Evolutionary conservation across 2,888 invertebrate genomes (phyloP).

Genomic region (Diarsia brunnea): DNA sequence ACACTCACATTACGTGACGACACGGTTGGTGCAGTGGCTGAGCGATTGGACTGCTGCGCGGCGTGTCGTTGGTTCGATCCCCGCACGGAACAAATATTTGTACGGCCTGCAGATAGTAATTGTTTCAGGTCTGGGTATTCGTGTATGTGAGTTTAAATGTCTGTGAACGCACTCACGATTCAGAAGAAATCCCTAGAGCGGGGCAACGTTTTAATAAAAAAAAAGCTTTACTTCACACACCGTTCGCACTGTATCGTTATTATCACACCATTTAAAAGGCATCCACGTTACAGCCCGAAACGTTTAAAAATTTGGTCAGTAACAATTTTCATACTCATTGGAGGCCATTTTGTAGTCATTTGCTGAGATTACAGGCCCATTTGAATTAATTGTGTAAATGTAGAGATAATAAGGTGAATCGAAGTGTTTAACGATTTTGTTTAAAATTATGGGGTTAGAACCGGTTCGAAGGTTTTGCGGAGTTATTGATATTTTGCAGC

Average conservation of each 20-base stretch:
- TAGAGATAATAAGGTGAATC: conserved; percentile 54
- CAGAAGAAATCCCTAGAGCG: too few relatives aligned
- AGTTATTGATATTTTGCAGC: not conserved
- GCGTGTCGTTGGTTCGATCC: too few relatives aligned
- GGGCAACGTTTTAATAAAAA: too few relatives aligned
- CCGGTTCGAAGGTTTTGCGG: not conserved
- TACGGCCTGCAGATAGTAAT: too few relatives aligned
- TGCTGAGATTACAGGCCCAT: conserved; percentile 41
- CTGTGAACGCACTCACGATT: too few relatives aligned
- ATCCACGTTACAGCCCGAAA: not conserved
- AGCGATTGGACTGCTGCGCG: too few relatives aligned
- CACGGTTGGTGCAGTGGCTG: too few relatives aligned
- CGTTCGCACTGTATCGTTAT: not conserved
- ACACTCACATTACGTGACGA: too few relatives aligned
- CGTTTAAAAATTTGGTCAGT: conserved; percentile 15
- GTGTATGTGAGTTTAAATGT: too few relatives aligned
- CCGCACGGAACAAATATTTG: too few relatives aligned
- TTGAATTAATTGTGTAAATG: conserved; percentile 53
- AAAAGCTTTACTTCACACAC: too few relatives aligned
- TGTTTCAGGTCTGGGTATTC: too few relatives aligned
- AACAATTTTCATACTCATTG: conserved; percentile 37
- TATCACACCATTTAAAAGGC: not conserved
- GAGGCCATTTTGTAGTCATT: conserved; percentile 44
- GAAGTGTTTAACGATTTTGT: conserved; percentile 27
- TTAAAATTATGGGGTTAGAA: conserved; percentile 21